Conservation (phyloP, 1,140 invertebrate species). For the Capitella teleta region DNA sequence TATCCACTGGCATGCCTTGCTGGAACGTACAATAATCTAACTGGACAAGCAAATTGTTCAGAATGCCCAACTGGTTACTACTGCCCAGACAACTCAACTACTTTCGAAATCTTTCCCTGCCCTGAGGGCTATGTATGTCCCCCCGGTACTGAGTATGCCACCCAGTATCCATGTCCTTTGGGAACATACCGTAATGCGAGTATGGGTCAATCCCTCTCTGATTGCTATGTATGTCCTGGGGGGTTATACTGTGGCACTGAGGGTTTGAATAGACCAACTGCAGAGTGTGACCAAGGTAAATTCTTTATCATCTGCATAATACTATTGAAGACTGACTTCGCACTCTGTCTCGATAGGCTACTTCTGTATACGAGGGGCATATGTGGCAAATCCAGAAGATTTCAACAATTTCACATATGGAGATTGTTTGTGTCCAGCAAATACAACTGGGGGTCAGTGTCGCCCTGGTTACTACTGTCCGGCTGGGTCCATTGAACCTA, state of each 20-base stretch:
- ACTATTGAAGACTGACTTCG: too few relatives aligned
- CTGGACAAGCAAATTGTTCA: constrained; percentile 23
- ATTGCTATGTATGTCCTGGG: constrained; percentile 29
- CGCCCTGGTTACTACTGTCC: constrained; percentile 32
- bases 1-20: constrained; percentile 17
- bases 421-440: constrained; percentile 29
- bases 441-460: constrained; percentile 29
- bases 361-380: constrained; percentile 29
- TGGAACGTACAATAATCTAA: constrained; percentile 25
- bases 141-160: constrained; percentile 20
- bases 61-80: constrained; percentile 27
- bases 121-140: constrained; percentile 32
- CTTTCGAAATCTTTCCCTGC: constrained; percentile 26
- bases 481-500: constrained; percentile 24
- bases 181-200: constrained; percentile 23
- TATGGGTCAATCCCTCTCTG: constrained; percentile 17
- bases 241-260: constrained; percentile 4
- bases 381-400: constrained; percentile 25
- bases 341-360: constrained; percentile 22
- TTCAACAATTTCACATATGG: constrained; percentile 29
- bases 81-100: constrained; percentile 32
- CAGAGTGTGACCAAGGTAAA: constrained; percentile 3
- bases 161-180: constrained; percentile 28
- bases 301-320: not conserved
- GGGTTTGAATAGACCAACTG: constrained; percentile 1